Evolutionary conservation across 2,888 invertebrate species (phyloP), one percentile per base, ranked within the genome.

Genomic region (Eumerus sabulonum): DNA sequence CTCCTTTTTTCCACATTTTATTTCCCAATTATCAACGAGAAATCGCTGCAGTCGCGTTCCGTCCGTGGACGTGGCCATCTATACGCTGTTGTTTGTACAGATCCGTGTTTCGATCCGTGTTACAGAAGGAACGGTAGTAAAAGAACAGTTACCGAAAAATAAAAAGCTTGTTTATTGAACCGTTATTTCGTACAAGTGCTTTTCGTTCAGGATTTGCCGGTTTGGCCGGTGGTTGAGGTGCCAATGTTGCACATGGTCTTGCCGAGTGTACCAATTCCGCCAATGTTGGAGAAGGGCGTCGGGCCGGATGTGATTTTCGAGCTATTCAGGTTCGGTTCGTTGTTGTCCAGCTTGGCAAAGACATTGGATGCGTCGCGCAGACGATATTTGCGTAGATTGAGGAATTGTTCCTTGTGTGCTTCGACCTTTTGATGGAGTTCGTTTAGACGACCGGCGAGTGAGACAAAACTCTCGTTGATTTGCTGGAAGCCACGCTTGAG

Each of bases 391-490:
- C 96, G 89, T 50, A 96, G 91, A 86, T 94, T 94, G n/a, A 96
- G 89, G 86, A 94, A 96, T 82, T 94, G 94, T 70, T 96, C 95
- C 88, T 96, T 96, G 85, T 95, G 95, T 0, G 92, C 91, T 85
- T 96, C 94, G 0, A 97, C 89, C 84, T 92, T 92, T 63, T 90
- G 91, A 85, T 97, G 96, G 0, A 95, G 92, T 3, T 94, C 93
- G 85, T 97, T 96, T 40, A 97, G 89, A 42, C 95, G 93, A 0
- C 96, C 96, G n/a, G 97, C 97, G 68, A 97, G 88, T 0, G 95
- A 95, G 36, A 97, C 93, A 84, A 97, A 92, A 1, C 95, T 94
- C 86, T 96, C 96, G 86, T 97, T 95, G 84, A 97, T 92, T 85
- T 95, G 93, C 36, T 93, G 92, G 89, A 97, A 93, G 14, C 96